Conservation (phyloP, 2,797 vertebrate genomes). For the Cyclura pinguis region DNA sequence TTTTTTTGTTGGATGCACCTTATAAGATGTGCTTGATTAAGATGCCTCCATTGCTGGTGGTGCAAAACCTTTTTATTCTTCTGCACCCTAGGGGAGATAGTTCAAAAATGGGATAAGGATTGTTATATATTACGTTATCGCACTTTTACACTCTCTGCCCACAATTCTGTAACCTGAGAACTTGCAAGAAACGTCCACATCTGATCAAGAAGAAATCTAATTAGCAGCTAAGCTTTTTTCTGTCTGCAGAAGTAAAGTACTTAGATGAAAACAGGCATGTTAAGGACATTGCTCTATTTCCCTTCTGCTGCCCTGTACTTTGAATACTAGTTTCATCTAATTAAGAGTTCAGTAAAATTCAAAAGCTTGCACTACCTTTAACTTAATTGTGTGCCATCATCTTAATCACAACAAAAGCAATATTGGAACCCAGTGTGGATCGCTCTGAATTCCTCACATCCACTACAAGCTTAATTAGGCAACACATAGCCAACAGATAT, state of each 20-base stretch:
- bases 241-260: neutral
- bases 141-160: neutral
- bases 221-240: slow-evolving; percentile 14
- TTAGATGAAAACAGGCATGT: neutral
- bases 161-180: slow-evolving; percentile 11
- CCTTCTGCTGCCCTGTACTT: neutral
- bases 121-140: slow-evolving; percentile 11
- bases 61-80: neutral
- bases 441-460: neutral
- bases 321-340: neutral
- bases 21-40: neutral
- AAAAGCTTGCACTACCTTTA: neutral
- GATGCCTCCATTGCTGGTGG: neutral
- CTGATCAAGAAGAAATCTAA: slow-evolving; percentile 11
- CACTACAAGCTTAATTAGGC: neutral
- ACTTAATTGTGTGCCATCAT: neutral
- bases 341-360: neutral
- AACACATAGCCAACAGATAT: neutral
- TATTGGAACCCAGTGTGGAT: neutral
- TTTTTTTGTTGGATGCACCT: too few species aligned
- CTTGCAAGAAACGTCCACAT: neutral
- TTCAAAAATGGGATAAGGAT: slow-evolving; percentile 16
- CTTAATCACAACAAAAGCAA: neutral
- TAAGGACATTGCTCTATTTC: neutral
- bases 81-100: neutral